These are phyloP conservation scores for Acipenser oxyrinchus DNA, from an alignment of 2,797 vertebrate species.

Conservation along the genomic window DNA sequence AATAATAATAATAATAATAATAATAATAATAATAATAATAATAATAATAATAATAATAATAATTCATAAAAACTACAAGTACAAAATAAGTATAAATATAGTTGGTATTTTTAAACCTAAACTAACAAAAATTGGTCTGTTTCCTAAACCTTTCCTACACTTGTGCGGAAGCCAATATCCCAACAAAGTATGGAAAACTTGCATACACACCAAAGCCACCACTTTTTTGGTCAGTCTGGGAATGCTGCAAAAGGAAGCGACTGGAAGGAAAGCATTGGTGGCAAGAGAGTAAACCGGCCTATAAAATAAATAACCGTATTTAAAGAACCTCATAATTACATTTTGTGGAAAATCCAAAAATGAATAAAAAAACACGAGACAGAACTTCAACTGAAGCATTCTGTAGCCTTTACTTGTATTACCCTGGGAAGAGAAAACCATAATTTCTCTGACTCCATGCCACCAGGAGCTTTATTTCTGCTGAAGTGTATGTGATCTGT, in stretches of 20 bases:
- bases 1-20: no score
- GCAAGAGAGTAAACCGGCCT: not conserved
- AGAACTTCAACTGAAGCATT: not conserved
- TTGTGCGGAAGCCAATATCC: no score
- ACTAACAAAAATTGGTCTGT: no score
- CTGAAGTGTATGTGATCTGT: not conserved
- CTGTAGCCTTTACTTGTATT: not conserved
- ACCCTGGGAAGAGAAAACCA: not conserved
- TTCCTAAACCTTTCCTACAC: no score
- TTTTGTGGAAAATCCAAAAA: not conserved
- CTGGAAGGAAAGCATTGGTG: conserved; percentile 2
- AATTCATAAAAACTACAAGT: no score
- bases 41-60: no score
- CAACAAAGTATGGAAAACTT: no score
- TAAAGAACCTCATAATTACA: not conserved
- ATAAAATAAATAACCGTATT: not conserved
- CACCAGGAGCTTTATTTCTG: not conserved
- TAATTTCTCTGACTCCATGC: not conserved
- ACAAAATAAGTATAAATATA: no score
- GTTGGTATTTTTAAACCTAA: no score
- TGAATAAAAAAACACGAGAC: not conserved
- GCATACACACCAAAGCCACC: no score
- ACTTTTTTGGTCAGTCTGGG: no score
- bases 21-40: no score
- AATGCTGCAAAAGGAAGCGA: conserved; percentile 8